phyloP scores from a whole-genome alignment of 1,140 invertebrate genomes.

The Agrilus planipennis region DNA sequence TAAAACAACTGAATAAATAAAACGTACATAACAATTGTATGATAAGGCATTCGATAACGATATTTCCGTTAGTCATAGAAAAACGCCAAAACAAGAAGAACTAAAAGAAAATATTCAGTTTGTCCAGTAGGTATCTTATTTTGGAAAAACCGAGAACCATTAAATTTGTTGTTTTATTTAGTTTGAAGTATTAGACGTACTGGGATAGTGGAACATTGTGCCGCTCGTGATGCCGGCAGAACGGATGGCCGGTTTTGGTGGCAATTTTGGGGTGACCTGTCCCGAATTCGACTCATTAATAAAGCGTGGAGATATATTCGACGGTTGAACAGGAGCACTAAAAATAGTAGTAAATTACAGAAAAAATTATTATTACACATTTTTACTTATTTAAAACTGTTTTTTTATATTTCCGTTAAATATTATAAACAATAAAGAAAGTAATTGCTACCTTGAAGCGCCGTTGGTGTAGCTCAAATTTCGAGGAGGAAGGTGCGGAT shows the following conservation, averaged over 20 bases:
- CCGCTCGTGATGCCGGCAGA: constrained; percentile 25
- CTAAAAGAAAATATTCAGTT: not conserved
- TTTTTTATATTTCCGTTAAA: not conserved
- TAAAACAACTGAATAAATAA: no score
- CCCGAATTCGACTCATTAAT: constrained; percentile 22
- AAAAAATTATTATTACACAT: constrained; percentile 6
- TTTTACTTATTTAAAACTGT: not conserved
- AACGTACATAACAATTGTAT: not conserved
- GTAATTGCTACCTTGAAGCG: constrained; percentile 20
- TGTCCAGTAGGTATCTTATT: not conserved
- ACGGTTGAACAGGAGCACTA: constrained; percentile 17
- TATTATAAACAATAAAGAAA: not conserved
- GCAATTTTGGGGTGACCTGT: constrained; percentile 27
- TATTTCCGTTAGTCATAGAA: not conserved
- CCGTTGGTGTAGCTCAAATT: constrained; percentile 15
- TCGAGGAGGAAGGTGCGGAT: constrained; percentile 17
- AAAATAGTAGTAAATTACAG: not conserved
- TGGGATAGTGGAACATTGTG: constrained; percentile 32
- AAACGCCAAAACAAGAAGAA: constrained; percentile 4
- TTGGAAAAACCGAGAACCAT: not conserved
- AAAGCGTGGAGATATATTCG: constrained; percentile 26
- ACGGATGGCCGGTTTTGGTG: constrained; percentile 25
- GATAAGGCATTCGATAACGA: not conserved
- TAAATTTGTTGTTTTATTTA: constrained; percentile 8
- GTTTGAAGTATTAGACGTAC: constrained; percentile 28